Evolutionary conservation across 2,113 vertebrate species (phyloP).

Genomic region (Oenanthe oenanthe): DNA sequence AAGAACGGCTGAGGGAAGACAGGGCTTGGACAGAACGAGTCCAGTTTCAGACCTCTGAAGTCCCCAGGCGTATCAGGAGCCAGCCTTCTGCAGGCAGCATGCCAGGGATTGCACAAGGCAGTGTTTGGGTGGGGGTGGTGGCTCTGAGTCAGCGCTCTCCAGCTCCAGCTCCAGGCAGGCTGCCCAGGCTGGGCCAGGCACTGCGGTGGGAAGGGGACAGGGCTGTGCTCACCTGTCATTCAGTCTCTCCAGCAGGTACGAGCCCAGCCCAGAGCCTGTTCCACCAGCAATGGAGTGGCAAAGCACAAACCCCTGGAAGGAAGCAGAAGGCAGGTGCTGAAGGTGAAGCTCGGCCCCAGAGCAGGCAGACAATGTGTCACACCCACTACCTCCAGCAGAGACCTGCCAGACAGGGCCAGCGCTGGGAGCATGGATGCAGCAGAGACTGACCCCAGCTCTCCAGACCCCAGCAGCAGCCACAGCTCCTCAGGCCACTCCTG

Average conservation of each 20-base stretch:
- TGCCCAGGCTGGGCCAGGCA: neutral
- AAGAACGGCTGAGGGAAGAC: neutral
- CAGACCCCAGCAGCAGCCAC: neutral
- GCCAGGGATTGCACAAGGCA: constrained; percentile 61
- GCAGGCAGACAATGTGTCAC: neutral
- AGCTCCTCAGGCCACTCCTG: neutral
- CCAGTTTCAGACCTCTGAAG: neutral
- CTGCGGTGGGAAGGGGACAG: neutral
- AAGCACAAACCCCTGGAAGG: constrained; percentile 91
- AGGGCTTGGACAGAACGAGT: neutral
- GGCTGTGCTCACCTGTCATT: constrained; percentile 88
- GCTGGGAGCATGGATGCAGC: neutral
- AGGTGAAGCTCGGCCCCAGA: neutral
- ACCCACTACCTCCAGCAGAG: neutral
- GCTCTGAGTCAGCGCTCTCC: constrained; percentile 59
- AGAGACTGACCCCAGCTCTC: neutral
- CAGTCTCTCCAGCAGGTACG: constrained; percentile 94
- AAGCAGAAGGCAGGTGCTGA: neutral
- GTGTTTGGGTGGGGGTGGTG: constrained; percentile 46
- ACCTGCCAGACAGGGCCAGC: neutral
- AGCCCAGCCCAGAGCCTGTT: constrained; percentile 94
- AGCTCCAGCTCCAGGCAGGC: neutral
- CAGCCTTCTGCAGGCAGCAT: neutral
- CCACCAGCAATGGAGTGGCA: constrained; percentile 98
- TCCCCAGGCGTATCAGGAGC: neutral